phyloP scores from a whole-genome alignment of 1,140 invertebrate genomes.

The Aethina tumida region DNA sequence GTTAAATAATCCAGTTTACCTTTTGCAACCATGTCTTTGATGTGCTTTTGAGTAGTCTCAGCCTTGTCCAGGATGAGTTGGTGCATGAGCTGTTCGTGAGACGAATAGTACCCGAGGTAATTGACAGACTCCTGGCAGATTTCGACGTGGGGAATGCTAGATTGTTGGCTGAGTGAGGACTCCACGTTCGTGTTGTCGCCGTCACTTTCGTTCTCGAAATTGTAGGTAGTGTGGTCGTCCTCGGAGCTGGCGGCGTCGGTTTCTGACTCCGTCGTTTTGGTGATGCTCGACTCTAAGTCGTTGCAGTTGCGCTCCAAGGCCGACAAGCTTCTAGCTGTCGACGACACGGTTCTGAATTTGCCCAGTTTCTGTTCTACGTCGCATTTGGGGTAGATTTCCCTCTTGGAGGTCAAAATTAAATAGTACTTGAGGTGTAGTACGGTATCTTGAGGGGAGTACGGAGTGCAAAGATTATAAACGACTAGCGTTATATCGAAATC shows the following conservation, averaged over 20 bases:
- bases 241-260: constrained; percentile 12
- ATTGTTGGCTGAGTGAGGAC: constrained; percentile 7
- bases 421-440: constrained; percentile 62
- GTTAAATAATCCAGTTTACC: constrained; percentile 37
- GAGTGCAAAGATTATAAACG: constrained; percentile 46
- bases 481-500: constrained; percentile 63
- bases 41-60: constrained; percentile 45
- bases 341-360: constrained; percentile 51
- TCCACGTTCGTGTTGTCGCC: constrained; percentile 10
- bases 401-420: constrained; percentile 54
- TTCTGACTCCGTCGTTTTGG: constrained; percentile 6
- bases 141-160: constrained; percentile 18
- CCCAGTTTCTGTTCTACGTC: constrained; percentile 52
- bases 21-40: constrained; percentile 52
- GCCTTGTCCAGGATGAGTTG: constrained; percentile 55
- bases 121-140: constrained; percentile 56
- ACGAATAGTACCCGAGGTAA: constrained; percentile 67
- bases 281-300: constrained; percentile 14
- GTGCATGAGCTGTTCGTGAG: constrained; percentile 64
- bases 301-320: constrained; percentile 13
- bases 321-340: constrained; percentile 16
- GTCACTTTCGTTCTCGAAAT: constrained; percentile 10
- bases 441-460: constrained; percentile 33
- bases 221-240: constrained; percentile 15
- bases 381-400: constrained; percentile 60